These are phyloP conservation scores for Scopus umbretta DNA, from an alignment of 2,113 vertebrate genomes.

Conservation along the genomic window DNA sequence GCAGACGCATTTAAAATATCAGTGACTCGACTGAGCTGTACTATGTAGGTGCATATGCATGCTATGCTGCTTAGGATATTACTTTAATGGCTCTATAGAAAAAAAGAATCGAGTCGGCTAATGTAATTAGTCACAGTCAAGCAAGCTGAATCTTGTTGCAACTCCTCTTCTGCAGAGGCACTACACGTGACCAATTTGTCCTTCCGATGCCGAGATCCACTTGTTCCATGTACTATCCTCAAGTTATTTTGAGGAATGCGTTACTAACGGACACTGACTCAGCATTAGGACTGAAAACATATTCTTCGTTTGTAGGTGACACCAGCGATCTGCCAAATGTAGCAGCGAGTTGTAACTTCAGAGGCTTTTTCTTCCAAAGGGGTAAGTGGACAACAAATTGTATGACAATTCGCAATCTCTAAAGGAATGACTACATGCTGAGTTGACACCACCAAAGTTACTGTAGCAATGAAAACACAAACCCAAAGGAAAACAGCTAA, in stretches of 20 bases:
- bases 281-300: background rate
- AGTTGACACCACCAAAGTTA: slow-evolving; percentile 43
- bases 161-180: background rate
- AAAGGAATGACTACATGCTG: slow-evolving; percentile 44
- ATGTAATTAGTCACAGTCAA: slow-evolving; percentile 13
- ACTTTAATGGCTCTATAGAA: background rate
- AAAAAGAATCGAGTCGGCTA: background rate
- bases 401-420: slow-evolving; percentile 27
- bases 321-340: background rate
- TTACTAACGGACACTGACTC: background rate
- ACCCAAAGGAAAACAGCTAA: slow-evolving; percentile 59
- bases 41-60: background rate
- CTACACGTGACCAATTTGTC: background rate
- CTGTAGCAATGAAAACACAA: slow-evolving; percentile 54
- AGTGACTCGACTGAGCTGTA: background rate
- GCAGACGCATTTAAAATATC: background rate
- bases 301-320: slow-evolving; percentile 34
- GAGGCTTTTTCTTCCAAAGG: background rate
- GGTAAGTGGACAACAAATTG: slow-evolving; percentile 36
- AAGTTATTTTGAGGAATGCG: background rate
- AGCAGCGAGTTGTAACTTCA: background rate
- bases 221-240: background rate
- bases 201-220: background rate
- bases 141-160: background rate
- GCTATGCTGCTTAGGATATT: background rate